These are phyloP conservation scores for Hestina assimilis DNA, from an alignment of 1,140 invertebrate genomes.

Conservation along the genomic window DNA sequence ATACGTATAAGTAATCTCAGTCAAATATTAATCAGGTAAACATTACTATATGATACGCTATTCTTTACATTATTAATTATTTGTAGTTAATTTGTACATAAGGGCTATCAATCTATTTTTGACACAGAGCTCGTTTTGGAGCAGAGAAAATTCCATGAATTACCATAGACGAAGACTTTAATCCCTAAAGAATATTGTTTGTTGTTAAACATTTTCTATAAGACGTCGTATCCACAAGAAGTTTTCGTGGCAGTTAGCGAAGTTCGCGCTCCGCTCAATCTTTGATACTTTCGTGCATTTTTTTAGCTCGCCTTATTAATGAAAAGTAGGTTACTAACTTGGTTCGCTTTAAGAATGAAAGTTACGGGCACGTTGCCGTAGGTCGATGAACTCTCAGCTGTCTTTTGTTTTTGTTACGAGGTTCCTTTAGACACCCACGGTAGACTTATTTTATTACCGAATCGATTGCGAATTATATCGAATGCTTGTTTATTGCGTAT, in stretches of 20 bases:
- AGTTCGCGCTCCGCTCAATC: constrained; percentile 75
- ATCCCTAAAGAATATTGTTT: not conserved
- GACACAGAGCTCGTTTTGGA: no score
- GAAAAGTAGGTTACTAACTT: constrained; percentile 78
- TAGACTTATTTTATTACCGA: not conserved
- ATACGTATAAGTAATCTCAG: no score
- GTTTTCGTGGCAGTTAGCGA: constrained; percentile 46
- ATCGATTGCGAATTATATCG: not conserved
- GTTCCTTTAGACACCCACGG: not conserved
- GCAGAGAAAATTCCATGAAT: no score
- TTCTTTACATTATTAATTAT: no score
- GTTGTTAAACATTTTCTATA: not conserved
- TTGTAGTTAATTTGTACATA: no score
- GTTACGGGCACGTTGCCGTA: constrained; percentile 72
- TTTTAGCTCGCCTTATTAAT: constrained; percentile 77
- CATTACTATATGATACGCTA: no score
- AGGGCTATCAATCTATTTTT: no score
- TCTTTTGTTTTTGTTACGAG: constrained; percentile 68
- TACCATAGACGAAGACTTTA: no score
- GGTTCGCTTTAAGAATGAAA: constrained; percentile 76
- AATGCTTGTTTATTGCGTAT: not conserved
- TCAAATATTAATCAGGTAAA: no score
- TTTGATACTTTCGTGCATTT: constrained; percentile 78
- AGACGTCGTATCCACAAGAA: constrained; percentile 38
- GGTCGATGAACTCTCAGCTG: constrained; percentile 72